These are phyloP conservation scores for Ophonus ardosiacus DNA, from an alignment of 2,888 invertebrate genomes.

Conservation along the genomic window DNA sequence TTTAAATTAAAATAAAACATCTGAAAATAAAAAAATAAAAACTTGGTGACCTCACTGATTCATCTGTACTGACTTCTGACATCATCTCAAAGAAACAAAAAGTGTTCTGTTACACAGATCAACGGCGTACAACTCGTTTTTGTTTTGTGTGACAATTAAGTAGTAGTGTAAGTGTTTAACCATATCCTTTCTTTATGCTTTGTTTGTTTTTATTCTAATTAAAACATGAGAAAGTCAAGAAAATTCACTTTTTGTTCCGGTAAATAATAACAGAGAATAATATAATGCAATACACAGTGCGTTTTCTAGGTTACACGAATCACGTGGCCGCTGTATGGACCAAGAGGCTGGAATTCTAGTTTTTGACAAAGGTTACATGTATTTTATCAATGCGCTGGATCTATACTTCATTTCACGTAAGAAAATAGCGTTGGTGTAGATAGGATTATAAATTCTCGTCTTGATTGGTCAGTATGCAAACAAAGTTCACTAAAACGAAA, in stretches of 20 bases:
- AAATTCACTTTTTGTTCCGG: conserved; percentile 7
- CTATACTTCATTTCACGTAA: too few species aligned
- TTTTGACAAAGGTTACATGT: too few species aligned
- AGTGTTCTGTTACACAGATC: conserved; percentile 1
- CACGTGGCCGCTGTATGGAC: too few species aligned
- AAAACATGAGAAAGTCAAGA: conserved; percentile 12
- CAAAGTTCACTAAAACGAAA: too few species aligned
- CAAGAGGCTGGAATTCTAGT: too few species aligned
- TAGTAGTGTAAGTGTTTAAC: not conserved
- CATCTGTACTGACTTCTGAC: not conserved
- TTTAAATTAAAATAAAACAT: not conserved
- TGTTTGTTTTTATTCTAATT: conserved; percentile 7
- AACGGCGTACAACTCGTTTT: not conserved
- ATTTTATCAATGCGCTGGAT: too few species aligned
- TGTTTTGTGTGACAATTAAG: conserved; percentile 10
- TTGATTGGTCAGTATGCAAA: too few species aligned
- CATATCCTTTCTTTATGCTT: conserved; percentile 7
- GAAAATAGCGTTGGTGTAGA: too few species aligned
- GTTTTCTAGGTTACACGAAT: not conserved
- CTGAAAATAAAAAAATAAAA: not conserved
- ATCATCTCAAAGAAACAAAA: conserved; percentile 3
- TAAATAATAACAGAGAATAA: conserved; percentile 1
- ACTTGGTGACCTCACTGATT: not conserved
- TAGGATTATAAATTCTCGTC: too few species aligned
- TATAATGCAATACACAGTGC: not conserved